Percentiles rank a stretch among this genome's conserved stretches.
phyloP scores from a whole-genome alignment of 2,113 vertebrate genomes.

The Clarias magur region DNA sequence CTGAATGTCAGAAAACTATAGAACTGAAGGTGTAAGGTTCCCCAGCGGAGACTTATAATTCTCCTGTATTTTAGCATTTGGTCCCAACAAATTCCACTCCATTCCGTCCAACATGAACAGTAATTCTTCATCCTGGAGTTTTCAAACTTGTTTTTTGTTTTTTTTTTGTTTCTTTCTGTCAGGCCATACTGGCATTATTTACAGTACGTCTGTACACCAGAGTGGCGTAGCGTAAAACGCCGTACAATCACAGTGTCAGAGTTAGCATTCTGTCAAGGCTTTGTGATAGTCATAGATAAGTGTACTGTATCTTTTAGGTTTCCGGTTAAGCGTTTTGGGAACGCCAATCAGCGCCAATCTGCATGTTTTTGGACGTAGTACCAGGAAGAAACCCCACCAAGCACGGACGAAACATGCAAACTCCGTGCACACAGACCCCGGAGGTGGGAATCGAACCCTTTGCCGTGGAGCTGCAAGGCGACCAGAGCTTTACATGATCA shows the following conservation, averaged over 20 bases:
- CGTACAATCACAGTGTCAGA: neutral
- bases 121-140: neutral
- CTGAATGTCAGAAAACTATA: conserved; percentile 14
- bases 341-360: too few relatives aligned
- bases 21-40: neutral
- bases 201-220: neutral
- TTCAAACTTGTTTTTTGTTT: neutral
- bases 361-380: too few relatives aligned
- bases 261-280: neutral
- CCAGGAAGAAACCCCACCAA: too few relatives aligned
- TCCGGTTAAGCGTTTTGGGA: too few relatives aligned
- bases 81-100: neutral
- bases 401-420: too few relatives aligned
- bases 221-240: neutral
- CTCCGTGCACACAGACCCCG: too few relatives aligned
- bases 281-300: too few relatives aligned
- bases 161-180: neutral
- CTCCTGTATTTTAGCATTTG: conserved; percentile 11
- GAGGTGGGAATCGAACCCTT: too few relatives aligned
- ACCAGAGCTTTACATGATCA: too few relatives aligned
- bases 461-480: too few relatives aligned
- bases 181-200: neutral
- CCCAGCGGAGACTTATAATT: neutral
- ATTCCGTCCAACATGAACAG: neutral
- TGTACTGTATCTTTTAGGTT: neutral